A percentile compares a stretch with the other conserved stretches of the same genome.
These are phyloP conservation scores for Clivina fossor DNA, from an alignment of 2,888 invertebrate genomes.

Conservation along the genomic window DNA sequence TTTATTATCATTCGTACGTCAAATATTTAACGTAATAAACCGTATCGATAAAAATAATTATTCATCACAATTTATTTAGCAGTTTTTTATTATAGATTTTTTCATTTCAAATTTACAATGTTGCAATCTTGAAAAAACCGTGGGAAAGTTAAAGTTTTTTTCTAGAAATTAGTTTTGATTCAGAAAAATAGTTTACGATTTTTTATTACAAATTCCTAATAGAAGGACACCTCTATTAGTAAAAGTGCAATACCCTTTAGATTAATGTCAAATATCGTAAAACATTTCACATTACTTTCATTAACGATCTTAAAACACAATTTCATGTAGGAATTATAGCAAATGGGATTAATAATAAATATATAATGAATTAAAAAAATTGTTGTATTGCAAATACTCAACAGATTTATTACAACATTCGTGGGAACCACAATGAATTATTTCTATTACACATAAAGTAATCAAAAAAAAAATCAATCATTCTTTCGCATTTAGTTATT, in stretches of 20 bases:
- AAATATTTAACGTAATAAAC: not conserved
- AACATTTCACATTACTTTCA: too few species aligned
- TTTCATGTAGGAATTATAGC: too few species aligned
- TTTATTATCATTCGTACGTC: conserved; percentile 1
- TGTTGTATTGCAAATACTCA: conserved; percentile 18
- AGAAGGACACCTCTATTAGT: conserved; percentile 23
- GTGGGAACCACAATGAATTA: conserved; percentile 11
- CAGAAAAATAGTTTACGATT: conserved; percentile 6
- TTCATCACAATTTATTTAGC: conserved; percentile 10
- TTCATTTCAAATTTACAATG: conserved; percentile 8
- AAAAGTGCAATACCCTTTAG: conserved; percentile 25
- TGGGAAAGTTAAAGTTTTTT: conserved; percentile 26
- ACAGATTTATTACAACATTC: conserved; percentile 20
- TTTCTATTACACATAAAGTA: too few species aligned
- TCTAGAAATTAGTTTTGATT: conserved; percentile 24
- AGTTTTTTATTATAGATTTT: conserved; percentile 4
- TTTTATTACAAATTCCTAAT: conserved; percentile 16
- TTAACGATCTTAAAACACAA: too few species aligned
- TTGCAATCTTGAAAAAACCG: conserved; percentile 23
- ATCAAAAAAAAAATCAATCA: conserved; percentile 10
- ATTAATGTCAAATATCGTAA: conserved; percentile 17
- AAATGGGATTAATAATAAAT: too few species aligned
- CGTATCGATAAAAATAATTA: not conserved
- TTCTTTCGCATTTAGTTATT: conserved; percentile 13
- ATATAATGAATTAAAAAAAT: too few species aligned